Evolutionary conservation across 2,797 vertebrate genomes (phyloP), one percentile per base, ranked within the genome.

Genomic region (Poeciliopsis gracilis): DNA sequence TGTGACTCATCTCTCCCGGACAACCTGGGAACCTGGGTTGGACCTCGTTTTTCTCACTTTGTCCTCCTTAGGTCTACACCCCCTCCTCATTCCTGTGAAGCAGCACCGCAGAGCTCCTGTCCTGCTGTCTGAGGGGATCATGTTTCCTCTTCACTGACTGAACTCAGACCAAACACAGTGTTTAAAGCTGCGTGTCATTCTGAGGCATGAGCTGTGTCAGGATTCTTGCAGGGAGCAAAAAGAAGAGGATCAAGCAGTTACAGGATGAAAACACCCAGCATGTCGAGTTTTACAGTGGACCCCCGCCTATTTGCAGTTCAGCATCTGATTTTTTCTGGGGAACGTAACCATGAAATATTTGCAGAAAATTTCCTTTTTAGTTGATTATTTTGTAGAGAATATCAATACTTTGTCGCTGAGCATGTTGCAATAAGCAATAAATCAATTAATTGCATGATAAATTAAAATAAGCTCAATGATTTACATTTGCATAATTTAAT

Each of bases 1-100:
- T 73, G 87, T 93, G 93, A 95, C 87, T 95, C 94, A 94, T 90
- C 88, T 83, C 79, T 74, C 72, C 90, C 79, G 28, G 83, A 88
- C 81, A 90, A 91, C 83, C 90, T 83, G 88, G 83, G 86, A 90
- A 88, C 79, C 77, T 38, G 36, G 82, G 72, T 75, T 73, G 72
- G 55, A 67, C 80, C 75, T 82, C 77, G 47, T 47, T 80, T 78
- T 51, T 63, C 67, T 82, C 57, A 71, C 45, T 73, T 43, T 38
- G 49, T 63, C 73, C 73, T 76, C 66, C 55, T 4, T 61, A 13
- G 3, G 59, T 1, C 51, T 55, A 6, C 10, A 25, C 63, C 41
- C 67, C 67, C 67, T n/a, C 55, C 13, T n/a, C 82, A 77, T 75
- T 86, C 86, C 79, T 79, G 84, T 75, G 1, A 10, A 38, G 36